A percentile compares a stretch with the other conserved stretches of the same genome.
These are phyloP conservation scores for Phainopepla nitens DNA, from an alignment of 2,113 vertebrate species.

Conservation along the genomic window DNA sequence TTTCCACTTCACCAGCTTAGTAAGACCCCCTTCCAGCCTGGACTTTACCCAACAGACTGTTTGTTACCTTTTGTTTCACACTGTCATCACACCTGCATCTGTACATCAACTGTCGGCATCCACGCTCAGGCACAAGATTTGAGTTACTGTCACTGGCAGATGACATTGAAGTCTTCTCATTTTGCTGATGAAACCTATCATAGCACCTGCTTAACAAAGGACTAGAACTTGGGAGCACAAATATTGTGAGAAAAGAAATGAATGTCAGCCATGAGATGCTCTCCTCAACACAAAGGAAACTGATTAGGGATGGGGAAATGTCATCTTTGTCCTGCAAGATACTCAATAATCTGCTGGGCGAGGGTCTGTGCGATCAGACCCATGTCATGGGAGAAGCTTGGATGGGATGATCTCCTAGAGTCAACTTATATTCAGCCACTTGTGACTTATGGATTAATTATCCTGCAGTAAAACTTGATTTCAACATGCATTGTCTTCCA, in stretches of 20 bases:
- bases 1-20: background rate
- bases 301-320: background rate
- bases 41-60: background rate
- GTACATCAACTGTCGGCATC: no score
- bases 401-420: background rate
- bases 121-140: background rate
- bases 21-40: background rate
- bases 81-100: accelerated
- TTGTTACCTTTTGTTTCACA: background rate
- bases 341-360: background rate
- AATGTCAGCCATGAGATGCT: background rate
- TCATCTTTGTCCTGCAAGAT: background rate
- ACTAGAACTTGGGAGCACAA: background rate
- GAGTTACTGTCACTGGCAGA: background rate
- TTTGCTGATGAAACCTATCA: background rate
- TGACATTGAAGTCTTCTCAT: background rate
- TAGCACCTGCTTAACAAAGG: background rate
- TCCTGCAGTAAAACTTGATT: background rate
- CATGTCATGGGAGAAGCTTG: background rate
- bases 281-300: background rate
- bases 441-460: background rate
- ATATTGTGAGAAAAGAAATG: background rate
- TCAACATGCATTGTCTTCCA: background rate
- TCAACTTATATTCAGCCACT: background rate
- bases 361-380: background rate